A percentile compares a stretch with the other conserved stretches of the same genome.
phyloP scores from a whole-genome alignment of 2,797 vertebrate genomes.

The Clarias fuscus region DNA sequence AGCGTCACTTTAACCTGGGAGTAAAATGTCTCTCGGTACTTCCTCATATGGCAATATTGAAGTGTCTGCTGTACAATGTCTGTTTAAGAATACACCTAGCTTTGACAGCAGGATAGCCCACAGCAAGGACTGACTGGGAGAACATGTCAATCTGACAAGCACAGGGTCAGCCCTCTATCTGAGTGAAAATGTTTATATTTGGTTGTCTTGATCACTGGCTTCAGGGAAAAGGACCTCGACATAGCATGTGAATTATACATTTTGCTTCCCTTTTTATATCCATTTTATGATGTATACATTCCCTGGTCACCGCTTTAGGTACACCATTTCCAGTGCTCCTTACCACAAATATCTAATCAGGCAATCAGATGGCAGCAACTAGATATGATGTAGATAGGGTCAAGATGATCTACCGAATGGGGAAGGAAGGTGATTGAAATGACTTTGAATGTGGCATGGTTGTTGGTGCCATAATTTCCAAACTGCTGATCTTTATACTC shows the following conservation, averaged over 20 bases:
- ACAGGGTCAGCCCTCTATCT: not conserved
- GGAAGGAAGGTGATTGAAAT: too few relatives aligned
- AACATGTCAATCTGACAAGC: constrained; percentile 8
- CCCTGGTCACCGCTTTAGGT: too few relatives aligned
- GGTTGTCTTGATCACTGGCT: constrained; percentile 2
- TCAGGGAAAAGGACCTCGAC: not conserved
- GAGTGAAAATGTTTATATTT: constrained; percentile 6
- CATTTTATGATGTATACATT: not conserved
- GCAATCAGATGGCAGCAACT: too few relatives aligned
- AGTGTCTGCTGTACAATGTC: not conserved
- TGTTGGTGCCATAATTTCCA: too few relatives aligned
- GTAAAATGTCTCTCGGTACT: constrained; percentile 1
- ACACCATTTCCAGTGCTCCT: too few relatives aligned
- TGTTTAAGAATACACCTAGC: not conserved
- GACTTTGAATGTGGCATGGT: too few relatives aligned
- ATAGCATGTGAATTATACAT: not conserved
- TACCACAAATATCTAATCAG: too few relatives aligned
- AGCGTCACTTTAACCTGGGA: not conserved
- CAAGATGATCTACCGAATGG: too few relatives aligned
- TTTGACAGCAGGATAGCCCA: constrained; percentile 4
- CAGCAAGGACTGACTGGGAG: not conserved
- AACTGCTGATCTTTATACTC: too few relatives aligned
- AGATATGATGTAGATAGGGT: too few relatives aligned
- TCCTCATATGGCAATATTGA: not conserved
- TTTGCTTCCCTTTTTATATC: not conserved